phyloP scores from a whole-genome alignment of 2,888 invertebrate species.

The Euclidia mi region DNA sequence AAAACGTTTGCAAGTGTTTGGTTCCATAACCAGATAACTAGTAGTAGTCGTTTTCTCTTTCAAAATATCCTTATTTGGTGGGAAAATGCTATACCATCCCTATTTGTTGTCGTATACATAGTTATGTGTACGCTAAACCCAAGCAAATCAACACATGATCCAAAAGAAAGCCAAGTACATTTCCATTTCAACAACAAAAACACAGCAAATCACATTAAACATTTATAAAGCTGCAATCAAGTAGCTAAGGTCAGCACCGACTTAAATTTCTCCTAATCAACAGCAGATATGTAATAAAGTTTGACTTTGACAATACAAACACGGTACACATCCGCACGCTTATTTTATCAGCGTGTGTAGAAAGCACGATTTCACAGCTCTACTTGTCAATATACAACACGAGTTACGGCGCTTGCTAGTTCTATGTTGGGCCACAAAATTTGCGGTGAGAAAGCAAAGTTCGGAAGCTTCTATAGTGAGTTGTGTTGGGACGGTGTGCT shows the following conservation, averaged over 20 bases:
- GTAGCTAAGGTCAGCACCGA: constrained; percentile 8
- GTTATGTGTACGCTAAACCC: no score
- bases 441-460: constrained; percentile 21
- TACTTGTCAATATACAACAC: constrained; percentile 53
- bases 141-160: no score
- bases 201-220: neutral
- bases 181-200: no score
- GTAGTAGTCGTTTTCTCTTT: no score
- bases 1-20: no score
- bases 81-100: no score
- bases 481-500: no score
- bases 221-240: neutral
- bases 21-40: no score
- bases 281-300: constrained; percentile 35
- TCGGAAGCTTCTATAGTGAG: no score
- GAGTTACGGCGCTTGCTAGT: constrained; percentile 44
- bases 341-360: constrained; percentile 49
- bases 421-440: constrained; percentile 32
- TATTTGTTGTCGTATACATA: no score
- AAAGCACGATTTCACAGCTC: constrained; percentile 53
- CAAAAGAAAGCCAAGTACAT: no score
- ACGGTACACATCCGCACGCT: constrained; percentile 39
- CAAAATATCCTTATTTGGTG: no score
- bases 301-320: constrained; percentile 41
- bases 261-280: constrained; percentile 33